phyloP scores from a whole-genome alignment of 2,888 invertebrate species.

The Cerastoderma edule region DNA sequence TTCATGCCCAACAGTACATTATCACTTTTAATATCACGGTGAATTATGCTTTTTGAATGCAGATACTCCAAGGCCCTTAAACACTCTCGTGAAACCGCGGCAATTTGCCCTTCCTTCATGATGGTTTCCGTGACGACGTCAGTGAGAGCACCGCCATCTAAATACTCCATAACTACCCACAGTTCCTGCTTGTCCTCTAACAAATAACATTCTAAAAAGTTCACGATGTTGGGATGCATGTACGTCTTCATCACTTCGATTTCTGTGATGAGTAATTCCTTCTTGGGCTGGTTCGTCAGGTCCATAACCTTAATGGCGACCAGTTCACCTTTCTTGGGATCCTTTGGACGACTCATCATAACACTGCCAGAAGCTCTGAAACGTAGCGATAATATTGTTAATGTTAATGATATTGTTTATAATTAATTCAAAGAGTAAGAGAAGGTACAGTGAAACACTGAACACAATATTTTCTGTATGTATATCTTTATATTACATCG shows the following conservation, averaged over 20 bases:
- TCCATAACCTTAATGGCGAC: conserved; percentile 99
- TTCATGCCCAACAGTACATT: conserved; percentile 97
- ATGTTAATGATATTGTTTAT: too few species aligned
- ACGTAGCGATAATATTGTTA: too few species aligned
- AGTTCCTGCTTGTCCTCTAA: conserved; percentile 92
- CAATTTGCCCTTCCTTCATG: conserved; percentile 98
- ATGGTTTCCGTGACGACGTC: conserved; percentile 98
- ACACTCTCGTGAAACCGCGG: conserved; percentile 95
- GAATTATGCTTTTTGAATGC: conserved; percentile 89
- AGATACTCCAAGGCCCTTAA: conserved; percentile 95
- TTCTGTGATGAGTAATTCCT: conserved; percentile 97
- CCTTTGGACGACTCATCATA: conserved; percentile 92
- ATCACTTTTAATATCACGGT: conserved; percentile 97
- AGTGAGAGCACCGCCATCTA: conserved; percentile 94
- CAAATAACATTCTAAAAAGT: conserved; percentile 97
- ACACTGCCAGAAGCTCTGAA: conserved; percentile 94
- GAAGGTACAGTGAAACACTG: too few species aligned
- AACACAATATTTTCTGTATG: too few species aligned
- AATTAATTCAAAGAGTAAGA: too few species aligned
- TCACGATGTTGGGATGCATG: conserved; percentile 96
- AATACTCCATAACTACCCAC: conserved; percentile 98
- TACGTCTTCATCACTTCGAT: conserved; percentile 87
- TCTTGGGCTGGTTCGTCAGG: conserved; percentile 96
- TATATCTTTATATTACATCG: too few species aligned
- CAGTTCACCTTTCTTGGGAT: conserved; percentile 86